Evolutionary conservation across 1,140 invertebrate genomes (phyloP).

Genomic region (Ostrea edulis): DNA sequence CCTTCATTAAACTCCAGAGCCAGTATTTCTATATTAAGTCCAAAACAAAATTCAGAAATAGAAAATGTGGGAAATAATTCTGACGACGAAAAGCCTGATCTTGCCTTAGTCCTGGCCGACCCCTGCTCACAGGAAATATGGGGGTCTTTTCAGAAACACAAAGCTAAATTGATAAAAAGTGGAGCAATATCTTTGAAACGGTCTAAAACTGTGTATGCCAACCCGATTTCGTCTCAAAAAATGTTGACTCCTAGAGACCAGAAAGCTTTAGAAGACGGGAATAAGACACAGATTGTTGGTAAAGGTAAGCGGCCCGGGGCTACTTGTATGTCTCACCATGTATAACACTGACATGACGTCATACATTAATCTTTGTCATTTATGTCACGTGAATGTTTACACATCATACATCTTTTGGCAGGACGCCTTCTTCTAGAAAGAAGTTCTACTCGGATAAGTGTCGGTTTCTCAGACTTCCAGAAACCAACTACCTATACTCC

Average conservation of each 20-base stretch:
- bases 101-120: conserved; percentile 48
- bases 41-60: neutral
- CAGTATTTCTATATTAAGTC: neutral
- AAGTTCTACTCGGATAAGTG: neutral
- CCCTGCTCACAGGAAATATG: conserved; percentile 52
- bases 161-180: conserved; percentile 51
- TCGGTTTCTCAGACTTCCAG: neutral
- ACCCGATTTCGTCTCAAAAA: conserved; percentile 61
- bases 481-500: neutral
- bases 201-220: conserved; percentile 58
- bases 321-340: neutral
- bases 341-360: neutral
- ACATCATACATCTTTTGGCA: neutral
- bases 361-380: no score
- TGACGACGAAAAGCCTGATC: conserved; percentile 6
- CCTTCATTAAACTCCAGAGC: neutral
- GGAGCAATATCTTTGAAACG: conserved; percentile 47
- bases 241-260: conserved; percentile 56
- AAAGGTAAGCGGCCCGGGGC: conserved; percentile 62
- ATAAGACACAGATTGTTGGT: conserved; percentile 58
- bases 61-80: neutral
- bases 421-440: conserved; percentile 36
- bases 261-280: conserved; percentile 55
- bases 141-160: conserved; percentile 56
- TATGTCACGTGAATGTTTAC: no score